phyloP scores from a whole-genome alignment of 2,888 invertebrate species.

The Sarcophaga carnaria region DNA sequence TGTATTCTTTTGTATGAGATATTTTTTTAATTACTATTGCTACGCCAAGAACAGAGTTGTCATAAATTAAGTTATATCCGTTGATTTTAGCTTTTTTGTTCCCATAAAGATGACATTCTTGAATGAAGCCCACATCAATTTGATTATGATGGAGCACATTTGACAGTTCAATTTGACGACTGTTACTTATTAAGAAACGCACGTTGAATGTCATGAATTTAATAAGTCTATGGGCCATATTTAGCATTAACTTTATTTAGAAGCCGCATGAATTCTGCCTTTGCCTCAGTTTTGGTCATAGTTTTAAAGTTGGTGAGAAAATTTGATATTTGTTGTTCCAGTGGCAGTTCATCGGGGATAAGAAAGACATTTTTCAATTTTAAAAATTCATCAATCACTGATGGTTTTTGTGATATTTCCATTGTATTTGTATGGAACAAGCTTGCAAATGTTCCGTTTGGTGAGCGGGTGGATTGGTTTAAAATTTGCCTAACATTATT shows the following conservation, averaged over 20 bases:
- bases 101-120: conserved; percentile 17
- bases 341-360: neutral
- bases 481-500: conserved; percentile 3
- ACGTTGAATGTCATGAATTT: neutral
- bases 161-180: neutral
- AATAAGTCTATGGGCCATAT: neutral
- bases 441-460: neutral
- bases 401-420: no score
- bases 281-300: neutral
- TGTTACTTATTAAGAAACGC: neutral
- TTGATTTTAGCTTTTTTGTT: neutral
- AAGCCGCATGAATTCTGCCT: neutral
- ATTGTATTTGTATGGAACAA: neutral
- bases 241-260: neutral
- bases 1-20: neutral
- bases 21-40: neutral
- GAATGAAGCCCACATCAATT: neutral
- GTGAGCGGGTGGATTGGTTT: neutral
- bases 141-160: neutral
- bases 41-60: neutral
- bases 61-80: neutral
- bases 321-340: neutral
- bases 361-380: neutral
- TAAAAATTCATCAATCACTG: no score
- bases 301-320: neutral